phyloP scores from a whole-genome alignment of 2,888 invertebrate genomes.

The Anaspis maculata region DNA sequence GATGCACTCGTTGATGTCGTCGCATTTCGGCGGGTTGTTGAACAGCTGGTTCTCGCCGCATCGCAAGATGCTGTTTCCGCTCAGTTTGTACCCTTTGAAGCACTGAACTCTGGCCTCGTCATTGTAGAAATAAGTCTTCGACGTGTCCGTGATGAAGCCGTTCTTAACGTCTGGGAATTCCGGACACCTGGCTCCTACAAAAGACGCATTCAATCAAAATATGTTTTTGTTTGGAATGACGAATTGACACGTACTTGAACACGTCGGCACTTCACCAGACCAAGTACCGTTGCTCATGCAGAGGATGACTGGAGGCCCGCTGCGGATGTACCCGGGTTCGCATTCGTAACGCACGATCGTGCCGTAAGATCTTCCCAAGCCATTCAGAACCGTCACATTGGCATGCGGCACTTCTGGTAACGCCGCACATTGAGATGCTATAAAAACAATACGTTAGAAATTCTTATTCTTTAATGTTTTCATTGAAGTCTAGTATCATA shows the following conservation, averaged over 20 bases:
- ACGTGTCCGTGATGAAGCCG: slow-evolving; percentile 75
- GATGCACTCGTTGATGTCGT: slow-evolving; percentile 86
- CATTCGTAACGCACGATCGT: slow-evolving; percentile 89
- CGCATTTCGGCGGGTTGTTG: slow-evolving; percentile 76
- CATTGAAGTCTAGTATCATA: no score
- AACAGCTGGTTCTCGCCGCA: slow-evolving; percentile 82
- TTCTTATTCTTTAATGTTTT: no score
- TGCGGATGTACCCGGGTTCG: slow-evolving; percentile 81
- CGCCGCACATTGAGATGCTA: slow-evolving; percentile 85
- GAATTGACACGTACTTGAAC: slow-evolving; percentile 53
- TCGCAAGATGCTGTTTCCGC: slow-evolving; percentile 72
- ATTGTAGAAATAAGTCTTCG: slow-evolving; percentile 70
- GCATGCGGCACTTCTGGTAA: slow-evolving; percentile 81
- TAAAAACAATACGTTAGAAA: no score
- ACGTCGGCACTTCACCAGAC: slow-evolving; percentile 85
- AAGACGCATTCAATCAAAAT: slow-evolving; percentile 4
- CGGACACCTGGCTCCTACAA: slow-evolving; percentile 56
- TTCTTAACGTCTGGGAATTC: slow-evolving; percentile 75
- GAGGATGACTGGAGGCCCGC: slow-evolving; percentile 80
- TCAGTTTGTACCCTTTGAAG: slow-evolving; percentile 80
- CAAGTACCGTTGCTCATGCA: slow-evolving; percentile 95
- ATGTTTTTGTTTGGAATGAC: slow-evolving; percentile 1
- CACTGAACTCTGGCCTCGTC: slow-evolving; percentile 90
- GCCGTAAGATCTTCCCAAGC: slow-evolving; percentile 86
- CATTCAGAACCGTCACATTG: slow-evolving; percentile 78